Evolutionary conservation across 1,140 invertebrate species (phyloP), one percentile per base, ranked within the genome.

Genomic region (Meloidogyne hapla): DNA sequence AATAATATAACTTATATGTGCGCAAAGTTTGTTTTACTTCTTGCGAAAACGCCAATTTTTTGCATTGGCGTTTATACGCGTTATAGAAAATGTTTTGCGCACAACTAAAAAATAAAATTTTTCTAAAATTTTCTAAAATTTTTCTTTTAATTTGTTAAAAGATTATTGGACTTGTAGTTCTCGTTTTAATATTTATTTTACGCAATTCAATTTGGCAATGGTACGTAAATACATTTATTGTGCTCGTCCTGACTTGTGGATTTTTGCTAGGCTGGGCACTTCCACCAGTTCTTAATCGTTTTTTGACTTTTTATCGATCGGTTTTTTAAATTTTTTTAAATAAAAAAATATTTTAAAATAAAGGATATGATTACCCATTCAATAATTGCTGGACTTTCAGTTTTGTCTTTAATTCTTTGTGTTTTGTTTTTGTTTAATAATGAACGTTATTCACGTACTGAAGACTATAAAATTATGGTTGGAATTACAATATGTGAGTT

Each of bases 201-300:
- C 74, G 33, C 23, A 45, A 68, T 12, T 33, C 18, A 18, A 74
- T 80, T 23, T 83, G 80, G 80, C 81, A 83, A 38, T 69, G 62
- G 9, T 70, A 83, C 21, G 23, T 78, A 13, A 28, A 63, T 26
- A 80, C 79, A 6, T 82, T 80, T 68, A 68, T 81, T 26, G 48
- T 66, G 12, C 79, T 81, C 10, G 67, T 69, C 18, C 69, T 81
- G 15, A 75, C 80, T 5, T 63, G 45, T 68, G 80, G 80, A 21
- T 81, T 83, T 48, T 48, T 81, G 40, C 77, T 81, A 23, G 80
- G 80, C 15, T 81, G 80, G 80, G 79, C 81, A 10, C 68, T 81
- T 25, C 80, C 80, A 10, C 77, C 80, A 4, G 80, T 83, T 26
- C 65, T 81, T 10, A 80, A 80, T 25, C 80, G 81, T 61, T 83